Percentiles rank a stretch among this genome's conserved stretches.
Conservation (phyloP, 2,113 vertebrate species). For the Aegithalos caudatus region DNA sequence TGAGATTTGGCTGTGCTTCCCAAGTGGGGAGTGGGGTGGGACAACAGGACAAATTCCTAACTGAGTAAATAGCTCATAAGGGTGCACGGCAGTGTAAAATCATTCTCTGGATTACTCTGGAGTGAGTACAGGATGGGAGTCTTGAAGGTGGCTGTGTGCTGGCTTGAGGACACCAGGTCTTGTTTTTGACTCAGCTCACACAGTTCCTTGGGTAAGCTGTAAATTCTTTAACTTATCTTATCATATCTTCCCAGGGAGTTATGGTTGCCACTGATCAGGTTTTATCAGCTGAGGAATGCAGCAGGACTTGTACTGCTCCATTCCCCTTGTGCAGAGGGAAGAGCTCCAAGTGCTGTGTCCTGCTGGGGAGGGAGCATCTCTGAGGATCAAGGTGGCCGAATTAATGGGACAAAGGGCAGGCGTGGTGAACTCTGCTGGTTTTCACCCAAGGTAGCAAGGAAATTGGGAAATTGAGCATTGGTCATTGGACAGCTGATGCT, state of each 20-base stretch:
- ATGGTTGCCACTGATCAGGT: not conserved
- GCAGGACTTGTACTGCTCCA: not conserved
- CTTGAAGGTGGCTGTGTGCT: not conserved
- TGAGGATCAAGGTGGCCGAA: accelerated
- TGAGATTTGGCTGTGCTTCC: not conserved
- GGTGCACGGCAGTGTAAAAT: not conserved
- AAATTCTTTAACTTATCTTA: conserved; percentile 21
- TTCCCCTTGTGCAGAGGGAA: not conserved
- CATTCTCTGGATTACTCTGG: not conserved
- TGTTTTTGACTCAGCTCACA: not conserved
- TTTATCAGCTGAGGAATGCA: conserved; percentile 53
- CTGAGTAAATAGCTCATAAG: not conserved
- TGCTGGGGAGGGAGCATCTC: accelerated
- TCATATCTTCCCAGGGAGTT: not conserved
- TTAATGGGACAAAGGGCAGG: not conserved
- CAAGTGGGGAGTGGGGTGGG: not conserved
- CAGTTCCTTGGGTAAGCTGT: not conserved
- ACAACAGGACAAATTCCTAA: not conserved
- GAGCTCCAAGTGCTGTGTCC: not conserved
- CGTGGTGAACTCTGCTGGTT: not conserved
- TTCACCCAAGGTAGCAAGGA: not conserved
- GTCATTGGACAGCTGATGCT: not conserved
- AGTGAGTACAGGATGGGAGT: not conserved
- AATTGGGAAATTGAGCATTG: not conserved
- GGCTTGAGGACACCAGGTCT: not conserved